phyloP scores from a whole-genome alignment of 2,797 vertebrate genomes.

The Hoplostethus atlanticus region DNA sequence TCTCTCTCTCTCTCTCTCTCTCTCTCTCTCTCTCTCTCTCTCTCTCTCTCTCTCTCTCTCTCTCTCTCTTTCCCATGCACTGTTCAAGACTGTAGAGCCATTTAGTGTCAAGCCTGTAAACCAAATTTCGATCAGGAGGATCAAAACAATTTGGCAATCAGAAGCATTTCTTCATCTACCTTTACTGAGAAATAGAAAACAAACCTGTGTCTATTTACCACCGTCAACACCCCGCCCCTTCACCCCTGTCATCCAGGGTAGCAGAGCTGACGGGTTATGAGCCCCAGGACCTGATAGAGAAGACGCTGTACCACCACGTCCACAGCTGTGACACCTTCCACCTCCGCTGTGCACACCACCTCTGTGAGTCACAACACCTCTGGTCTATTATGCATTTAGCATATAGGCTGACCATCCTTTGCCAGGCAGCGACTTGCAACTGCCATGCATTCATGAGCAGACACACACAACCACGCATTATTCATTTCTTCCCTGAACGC shows the following conservation, averaged over 20 bases:
- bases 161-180: background rate
- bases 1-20: no score
- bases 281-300: constrained; percentile 99
- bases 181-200: background rate
- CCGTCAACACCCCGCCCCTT: constrained; percentile 5
- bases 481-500: background rate
- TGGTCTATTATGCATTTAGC: constrained; percentile 34
- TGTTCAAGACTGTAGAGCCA: no score
- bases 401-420: constrained; percentile 32
- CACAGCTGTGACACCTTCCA: constrained; percentile 99
- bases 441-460: constrained; percentile 17
- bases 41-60: no score
- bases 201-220: constrained; percentile 15
- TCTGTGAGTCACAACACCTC: constrained; percentile 88
- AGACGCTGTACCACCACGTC: constrained; percentile 98
- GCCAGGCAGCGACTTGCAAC: constrained; percentile 36
- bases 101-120: background rate
- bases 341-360: constrained; percentile 96
- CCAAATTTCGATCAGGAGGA: no score
- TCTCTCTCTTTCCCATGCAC: no score
- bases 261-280: constrained; percentile 98
- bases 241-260: constrained; percentile 84
- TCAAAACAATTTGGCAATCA: background rate
- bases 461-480: constrained; percentile 11
- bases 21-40: no score